phyloP scores from a whole-genome alignment of 2,113 vertebrate genomes.

The Butastur rufipennis region DNA sequence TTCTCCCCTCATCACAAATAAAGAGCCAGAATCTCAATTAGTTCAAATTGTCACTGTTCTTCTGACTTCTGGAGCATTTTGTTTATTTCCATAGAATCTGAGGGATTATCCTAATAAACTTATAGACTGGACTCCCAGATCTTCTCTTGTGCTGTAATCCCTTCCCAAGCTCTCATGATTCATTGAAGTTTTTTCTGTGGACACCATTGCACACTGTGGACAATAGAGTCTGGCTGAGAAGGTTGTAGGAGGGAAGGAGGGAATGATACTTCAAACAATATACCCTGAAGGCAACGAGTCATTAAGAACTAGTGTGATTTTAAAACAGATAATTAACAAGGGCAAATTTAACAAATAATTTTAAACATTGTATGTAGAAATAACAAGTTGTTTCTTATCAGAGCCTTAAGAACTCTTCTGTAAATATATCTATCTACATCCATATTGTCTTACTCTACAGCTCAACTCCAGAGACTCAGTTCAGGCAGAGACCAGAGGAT shows the following conservation, averaged over 20 bases:
- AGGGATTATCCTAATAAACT: not conserved
- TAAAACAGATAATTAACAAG: not conserved
- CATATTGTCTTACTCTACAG: not conserved
- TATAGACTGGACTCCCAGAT: not conserved
- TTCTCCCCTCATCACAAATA: conserved; percentile 68
- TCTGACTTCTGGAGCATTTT: not conserved
- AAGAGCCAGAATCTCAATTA: conserved; percentile 53
- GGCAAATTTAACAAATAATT: not conserved
- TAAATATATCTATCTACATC: not conserved
- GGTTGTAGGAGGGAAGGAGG: not conserved
- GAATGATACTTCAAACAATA: not conserved
- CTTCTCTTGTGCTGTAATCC: conserved; percentile 5
- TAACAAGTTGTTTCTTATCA: not conserved
- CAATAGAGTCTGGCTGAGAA: not conserved
- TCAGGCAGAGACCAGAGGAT: not conserved
- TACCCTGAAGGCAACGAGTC: not conserved
- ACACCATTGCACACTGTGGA: not conserved
- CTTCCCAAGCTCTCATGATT: not conserved
- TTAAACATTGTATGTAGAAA: not conserved
- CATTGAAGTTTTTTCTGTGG: not conserved
- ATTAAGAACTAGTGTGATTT: not conserved
- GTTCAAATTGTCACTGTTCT: not conserved
- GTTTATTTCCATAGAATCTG: not conserved
- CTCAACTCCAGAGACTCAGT: not conserved
- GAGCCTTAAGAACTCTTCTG: not conserved